A percentile compares a stretch with the other conserved stretches of the same genome.
Conservation (phyloP, 2,797 vertebrate species). For the Periparus ater region DNA sequence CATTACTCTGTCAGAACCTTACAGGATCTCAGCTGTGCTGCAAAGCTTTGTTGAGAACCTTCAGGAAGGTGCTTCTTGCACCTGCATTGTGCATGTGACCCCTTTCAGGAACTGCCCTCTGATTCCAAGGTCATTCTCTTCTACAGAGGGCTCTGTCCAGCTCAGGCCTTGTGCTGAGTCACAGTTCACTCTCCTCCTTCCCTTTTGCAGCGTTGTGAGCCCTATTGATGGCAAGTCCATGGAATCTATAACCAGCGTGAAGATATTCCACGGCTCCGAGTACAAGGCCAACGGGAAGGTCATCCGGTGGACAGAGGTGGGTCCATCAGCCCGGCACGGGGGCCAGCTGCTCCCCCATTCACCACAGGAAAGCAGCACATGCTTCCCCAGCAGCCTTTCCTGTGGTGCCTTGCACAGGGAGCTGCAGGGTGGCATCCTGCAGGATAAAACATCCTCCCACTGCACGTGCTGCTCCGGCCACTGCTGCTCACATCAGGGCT, state of each 20-base stretch:
- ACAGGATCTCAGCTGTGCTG: neutral
- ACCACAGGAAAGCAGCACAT: neutral
- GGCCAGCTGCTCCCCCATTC: neutral
- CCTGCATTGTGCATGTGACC: neutral
- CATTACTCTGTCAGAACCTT: neutral
- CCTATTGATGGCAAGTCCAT: conserved; percentile 96
- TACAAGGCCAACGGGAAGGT: conserved; percentile 98
- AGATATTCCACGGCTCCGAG: conserved; percentile 97
- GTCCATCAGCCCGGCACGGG: fast-evolving
- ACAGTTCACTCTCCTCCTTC: neutral
- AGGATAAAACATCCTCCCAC: fast-evolving
- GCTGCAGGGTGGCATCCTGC: fast-evolving
- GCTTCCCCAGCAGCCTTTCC: neutral
- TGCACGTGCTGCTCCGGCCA: fast-evolving
- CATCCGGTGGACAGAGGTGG: conserved; percentile 97
- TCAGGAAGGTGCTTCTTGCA: neutral
- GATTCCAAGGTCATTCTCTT: neutral
- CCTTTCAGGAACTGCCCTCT: neutral
- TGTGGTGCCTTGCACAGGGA: neutral
- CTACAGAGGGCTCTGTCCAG: neutral
- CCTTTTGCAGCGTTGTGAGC: conserved; percentile 85
- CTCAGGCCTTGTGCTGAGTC: neutral
- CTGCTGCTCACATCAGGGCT: fast-evolving
- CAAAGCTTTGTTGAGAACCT: neutral
- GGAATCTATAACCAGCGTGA: conserved; percentile 95